phyloP scores from a whole-genome alignment of 92 coral and sea anemone genomes.

The Epizoanthus scotinus region DNA sequence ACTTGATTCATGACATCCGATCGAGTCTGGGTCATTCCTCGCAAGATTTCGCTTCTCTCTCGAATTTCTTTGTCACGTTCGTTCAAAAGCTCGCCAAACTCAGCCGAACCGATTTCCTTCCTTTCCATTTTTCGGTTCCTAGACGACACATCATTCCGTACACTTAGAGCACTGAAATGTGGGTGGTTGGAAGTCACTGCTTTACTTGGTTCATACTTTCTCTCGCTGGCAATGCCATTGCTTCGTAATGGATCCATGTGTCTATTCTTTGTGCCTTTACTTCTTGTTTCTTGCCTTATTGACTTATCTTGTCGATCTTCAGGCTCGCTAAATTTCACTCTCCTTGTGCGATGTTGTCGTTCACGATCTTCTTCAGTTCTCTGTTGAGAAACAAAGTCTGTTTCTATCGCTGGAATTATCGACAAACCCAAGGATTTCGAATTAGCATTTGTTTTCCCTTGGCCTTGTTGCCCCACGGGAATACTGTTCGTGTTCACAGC shows the following conservation, averaged over 20 bases:
- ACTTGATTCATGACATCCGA: conserved; percentile 34
- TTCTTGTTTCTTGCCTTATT: background rate
- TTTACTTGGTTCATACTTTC: background rate
- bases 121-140: conserved; percentile 35
- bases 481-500: conserved; percentile 2
- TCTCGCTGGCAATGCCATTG: background rate
- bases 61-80: conserved; percentile 40
- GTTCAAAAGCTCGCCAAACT: conserved; percentile 21
- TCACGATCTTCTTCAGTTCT: conserved; percentile 1
- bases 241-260: background rate
- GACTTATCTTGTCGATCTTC: background rate
- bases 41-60: conserved; percentile 25
- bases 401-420: background rate
- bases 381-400: background rate
- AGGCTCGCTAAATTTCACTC: background rate
- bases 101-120: background rate
- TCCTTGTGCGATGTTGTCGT: background rate
- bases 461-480: conserved; percentile 28
- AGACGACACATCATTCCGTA: conserved; percentile 1
- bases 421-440: conserved; percentile 18
- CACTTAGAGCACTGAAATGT: background rate
- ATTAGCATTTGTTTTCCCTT: conserved; percentile 6
- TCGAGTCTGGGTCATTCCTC: conserved; percentile 30
- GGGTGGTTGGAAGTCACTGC: background rate
- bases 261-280: background rate